These are phyloP conservation scores for Orchesella cincta DNA, from an alignment of 1,140 invertebrate genomes.

Conservation along the genomic window DNA sequence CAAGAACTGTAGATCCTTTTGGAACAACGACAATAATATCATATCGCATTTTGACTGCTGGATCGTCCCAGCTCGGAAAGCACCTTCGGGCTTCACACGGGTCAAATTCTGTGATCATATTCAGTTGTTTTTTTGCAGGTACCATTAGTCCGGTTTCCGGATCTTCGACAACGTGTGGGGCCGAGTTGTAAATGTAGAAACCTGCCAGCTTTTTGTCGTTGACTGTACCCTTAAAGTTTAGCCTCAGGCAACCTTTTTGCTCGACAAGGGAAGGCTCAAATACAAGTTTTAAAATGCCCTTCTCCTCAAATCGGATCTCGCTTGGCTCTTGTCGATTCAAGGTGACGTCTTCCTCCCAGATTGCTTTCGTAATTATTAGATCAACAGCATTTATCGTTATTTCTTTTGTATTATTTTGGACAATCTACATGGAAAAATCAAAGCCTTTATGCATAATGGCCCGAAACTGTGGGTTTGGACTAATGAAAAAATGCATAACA, in stretches of 20 bases:
- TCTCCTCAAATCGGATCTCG: background rate
- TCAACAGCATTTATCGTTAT: constrained; percentile 16
- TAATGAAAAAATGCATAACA: background rate
- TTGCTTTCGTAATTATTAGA: constrained; percentile 18
- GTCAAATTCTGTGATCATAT: background rate
- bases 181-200: background rate
- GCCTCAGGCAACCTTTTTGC: background rate
- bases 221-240: constrained; percentile 14
- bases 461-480: background rate
- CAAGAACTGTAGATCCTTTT: background rate
- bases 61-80: constrained; percentile 71
- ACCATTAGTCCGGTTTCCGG: background rate
- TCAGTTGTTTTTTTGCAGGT: background rate
- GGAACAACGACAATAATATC: constrained; percentile 56
- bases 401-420: background rate
- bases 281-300: background rate
- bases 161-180: background rate
- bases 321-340: constrained; percentile 14
- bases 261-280: background rate
- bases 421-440: background rate
- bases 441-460: background rate
- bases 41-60: constrained; percentile 65
- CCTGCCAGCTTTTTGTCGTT: constrained; percentile 1
- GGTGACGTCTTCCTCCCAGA: constrained; percentile 29
- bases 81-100: constrained; percentile 63